phyloP scores from a whole-genome alignment of 2,113 vertebrate species.

The Amphilophus citrinellus region DNA sequence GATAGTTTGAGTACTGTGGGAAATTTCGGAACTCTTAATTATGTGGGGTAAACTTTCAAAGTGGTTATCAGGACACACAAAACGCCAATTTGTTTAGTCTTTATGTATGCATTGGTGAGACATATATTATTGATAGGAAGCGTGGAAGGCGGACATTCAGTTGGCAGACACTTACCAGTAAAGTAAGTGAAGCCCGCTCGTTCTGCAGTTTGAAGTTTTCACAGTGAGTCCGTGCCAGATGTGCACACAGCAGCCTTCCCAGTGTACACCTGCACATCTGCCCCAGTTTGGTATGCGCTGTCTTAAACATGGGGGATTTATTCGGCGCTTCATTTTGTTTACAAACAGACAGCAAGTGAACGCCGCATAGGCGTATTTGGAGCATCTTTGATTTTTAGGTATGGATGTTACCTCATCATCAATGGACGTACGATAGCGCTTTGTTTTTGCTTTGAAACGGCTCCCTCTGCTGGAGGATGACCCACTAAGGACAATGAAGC shows the following conservation, averaged over 20 bases:
- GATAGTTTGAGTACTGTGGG: conserved; percentile 31
- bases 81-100: background rate
- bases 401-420: conserved; percentile 43
- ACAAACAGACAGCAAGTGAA: background rate
- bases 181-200: background rate
- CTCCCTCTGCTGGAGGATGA: conserved; percentile 42
- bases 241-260: background rate
- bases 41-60: rapidly evolving
- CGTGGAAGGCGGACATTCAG: background rate
- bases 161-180: background rate
- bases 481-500: background rate
- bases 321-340: background rate
- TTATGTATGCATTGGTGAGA: background rate
- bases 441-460: background rate
- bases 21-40: background rate
- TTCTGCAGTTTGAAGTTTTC: background rate
- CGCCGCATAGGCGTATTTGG: conserved; percentile 2
- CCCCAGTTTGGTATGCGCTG: background rate
- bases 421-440: background rate
- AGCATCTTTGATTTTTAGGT: background rate
- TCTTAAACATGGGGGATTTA: background rate
- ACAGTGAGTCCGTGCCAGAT: background rate
- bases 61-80: background rate
- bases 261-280: background rate
- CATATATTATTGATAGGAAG: background rate